Evolutionary conservation across 2,797 vertebrate species (phyloP).

Genomic region (Muscicapa comitata): DNA sequence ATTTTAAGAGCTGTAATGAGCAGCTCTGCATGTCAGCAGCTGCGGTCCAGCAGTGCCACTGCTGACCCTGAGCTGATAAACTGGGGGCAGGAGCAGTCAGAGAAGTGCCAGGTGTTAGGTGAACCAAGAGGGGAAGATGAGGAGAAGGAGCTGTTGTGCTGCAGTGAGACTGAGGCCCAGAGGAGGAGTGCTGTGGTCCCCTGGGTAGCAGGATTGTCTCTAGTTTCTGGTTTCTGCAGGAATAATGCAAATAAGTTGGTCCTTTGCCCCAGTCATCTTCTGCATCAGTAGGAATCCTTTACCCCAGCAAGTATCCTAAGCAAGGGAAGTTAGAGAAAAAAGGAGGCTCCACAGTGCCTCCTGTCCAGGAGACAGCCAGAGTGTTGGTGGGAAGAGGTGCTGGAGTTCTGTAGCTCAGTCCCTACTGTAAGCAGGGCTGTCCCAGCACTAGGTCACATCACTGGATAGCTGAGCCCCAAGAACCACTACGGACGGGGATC

Average conservation of each 20-base stretch:
- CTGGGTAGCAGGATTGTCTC: background rate
- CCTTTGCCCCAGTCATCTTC: background rate
- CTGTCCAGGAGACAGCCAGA: background rate
- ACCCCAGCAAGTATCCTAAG: background rate
- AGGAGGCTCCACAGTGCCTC: background rate
- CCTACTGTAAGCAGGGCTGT: background rate
- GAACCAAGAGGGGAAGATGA: background rate
- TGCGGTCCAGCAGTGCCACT: background rate
- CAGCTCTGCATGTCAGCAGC: background rate
- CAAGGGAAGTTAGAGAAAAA: background rate
- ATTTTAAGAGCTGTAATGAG: background rate
- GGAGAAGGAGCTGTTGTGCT: background rate
- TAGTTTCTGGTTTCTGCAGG: background rate
- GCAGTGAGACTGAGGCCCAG: background rate
- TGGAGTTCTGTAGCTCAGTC: background rate
- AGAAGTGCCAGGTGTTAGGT: background rate
- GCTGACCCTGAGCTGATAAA: background rate
- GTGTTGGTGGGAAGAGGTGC: background rate
- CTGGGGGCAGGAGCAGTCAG: background rate
- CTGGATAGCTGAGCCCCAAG: background rate
- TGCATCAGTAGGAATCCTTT: background rate
- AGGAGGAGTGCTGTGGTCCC: background rate
- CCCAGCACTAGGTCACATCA: fast-evolving
- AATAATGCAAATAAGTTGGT: background rate
- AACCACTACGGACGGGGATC: background rate